phyloP scores from a whole-genome alignment of 2,888 invertebrate genomes.

The Parnassius smintheus region DNA sequence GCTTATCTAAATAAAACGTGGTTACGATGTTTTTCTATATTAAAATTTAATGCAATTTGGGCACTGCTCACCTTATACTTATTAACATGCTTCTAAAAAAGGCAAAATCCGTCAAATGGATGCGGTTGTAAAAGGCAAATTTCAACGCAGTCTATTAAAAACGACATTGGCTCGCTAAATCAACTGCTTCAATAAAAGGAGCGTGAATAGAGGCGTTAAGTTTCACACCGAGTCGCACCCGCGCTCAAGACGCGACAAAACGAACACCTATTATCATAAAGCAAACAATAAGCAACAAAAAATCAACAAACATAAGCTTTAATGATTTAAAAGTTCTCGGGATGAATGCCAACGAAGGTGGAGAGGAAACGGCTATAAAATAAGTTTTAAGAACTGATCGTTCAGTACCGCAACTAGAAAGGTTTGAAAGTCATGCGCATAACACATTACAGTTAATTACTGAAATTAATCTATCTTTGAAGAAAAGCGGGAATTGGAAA shows the following conservation, averaged over 20 bases:
- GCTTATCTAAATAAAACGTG: neutral
- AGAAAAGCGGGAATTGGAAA: no score
- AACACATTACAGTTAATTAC: conserved; percentile 9
- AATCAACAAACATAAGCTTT: conserved; percentile 74
- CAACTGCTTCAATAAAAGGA: conserved; percentile 72
- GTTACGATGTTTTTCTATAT: neutral
- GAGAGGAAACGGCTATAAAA: conserved; percentile 74
- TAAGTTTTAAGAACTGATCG: conserved; percentile 64
- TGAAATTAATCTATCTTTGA: neutral
- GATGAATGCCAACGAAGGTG: conserved; percentile 72
- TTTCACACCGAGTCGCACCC: conserved; percentile 75
- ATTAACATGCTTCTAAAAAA: conserved; percentile 43
- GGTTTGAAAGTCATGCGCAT: neutral
- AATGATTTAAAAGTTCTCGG: conserved; percentile 74
- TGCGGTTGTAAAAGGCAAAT: conserved; percentile 52
- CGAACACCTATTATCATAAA: conserved; percentile 80
- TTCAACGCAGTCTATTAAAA: conserved; percentile 62
- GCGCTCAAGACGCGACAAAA: conserved; percentile 62
- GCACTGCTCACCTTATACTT: conserved; percentile 30
- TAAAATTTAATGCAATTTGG: conserved; percentile 15
- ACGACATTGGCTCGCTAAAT: conserved; percentile 71
- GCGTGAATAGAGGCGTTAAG: conserved; percentile 76
- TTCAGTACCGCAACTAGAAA: conserved; percentile 42
- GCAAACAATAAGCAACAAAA: conserved; percentile 72
- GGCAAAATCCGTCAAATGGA: conserved; percentile 43